These are phyloP conservation scores for Mycteria americana DNA, from an alignment of 2,797 vertebrate genomes.

Conservation along the genomic window DNA sequence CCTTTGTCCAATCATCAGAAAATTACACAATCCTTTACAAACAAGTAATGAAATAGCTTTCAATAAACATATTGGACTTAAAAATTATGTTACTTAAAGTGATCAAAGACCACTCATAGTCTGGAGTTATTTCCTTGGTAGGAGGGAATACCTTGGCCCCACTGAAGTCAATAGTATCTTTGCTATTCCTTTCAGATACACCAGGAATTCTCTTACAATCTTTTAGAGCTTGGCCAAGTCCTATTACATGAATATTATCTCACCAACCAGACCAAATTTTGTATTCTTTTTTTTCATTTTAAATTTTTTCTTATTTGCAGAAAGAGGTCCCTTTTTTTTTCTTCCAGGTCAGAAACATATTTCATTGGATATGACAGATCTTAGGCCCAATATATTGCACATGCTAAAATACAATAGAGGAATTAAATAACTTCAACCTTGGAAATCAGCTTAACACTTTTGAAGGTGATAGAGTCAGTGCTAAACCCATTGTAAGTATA, in stretches of 20 bases:
- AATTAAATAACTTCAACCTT: neutral
- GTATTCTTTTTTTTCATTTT: fast-evolving
- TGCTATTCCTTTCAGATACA: neutral
- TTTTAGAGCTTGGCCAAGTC: neutral
- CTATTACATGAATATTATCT: neutral
- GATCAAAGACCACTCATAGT: neutral
- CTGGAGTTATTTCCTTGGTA: neutral
- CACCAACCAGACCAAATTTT: neutral
- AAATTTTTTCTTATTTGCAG: neutral
- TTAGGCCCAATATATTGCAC: neutral
- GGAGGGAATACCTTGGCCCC: neutral
- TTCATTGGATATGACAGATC: neutral
- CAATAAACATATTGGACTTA: neutral
- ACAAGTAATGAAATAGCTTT: neutral
- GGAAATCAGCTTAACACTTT: neutral
- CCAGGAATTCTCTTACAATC: neutral
- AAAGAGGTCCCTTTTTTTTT: neutral
- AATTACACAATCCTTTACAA: neutral
- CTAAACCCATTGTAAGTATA: neutral
- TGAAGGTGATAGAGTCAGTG: neutral
- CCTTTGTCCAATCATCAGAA: neutral
- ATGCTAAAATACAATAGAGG: neutral
- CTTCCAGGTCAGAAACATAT: neutral
- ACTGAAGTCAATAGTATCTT: neutral
- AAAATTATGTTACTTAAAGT: neutral